phyloP scores from a whole-genome alignment of 2,888 invertebrate species.

The Euclidia mi region DNA sequence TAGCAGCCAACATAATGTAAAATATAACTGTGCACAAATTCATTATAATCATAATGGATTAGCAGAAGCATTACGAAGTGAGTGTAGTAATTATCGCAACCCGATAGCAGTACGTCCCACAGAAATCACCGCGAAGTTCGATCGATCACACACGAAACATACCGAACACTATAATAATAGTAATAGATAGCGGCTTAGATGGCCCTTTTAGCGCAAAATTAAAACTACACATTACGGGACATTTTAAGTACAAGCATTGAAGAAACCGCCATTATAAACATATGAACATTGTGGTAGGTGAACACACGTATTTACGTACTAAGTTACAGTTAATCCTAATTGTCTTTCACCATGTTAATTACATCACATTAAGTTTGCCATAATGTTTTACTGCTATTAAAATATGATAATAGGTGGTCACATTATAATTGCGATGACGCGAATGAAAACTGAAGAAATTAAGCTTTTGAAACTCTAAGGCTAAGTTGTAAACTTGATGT shows the following conservation, averaged over 20 bases:
- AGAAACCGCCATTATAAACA: constrained; percentile 18
- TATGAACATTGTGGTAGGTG: constrained; percentile 16
- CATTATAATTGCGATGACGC: constrained; percentile 26
- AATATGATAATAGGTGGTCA: constrained; percentile 16
- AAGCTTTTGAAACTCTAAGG: constrained; percentile 7
- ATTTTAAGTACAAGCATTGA: constrained; percentile 28
- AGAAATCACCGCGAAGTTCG: background rate
- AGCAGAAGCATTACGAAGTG: too few relatives aligned
- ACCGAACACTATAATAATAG: background rate
- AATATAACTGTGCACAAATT: too few relatives aligned
- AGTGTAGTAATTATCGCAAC: too few relatives aligned
- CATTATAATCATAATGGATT: too few relatives aligned
- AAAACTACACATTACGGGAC: constrained; percentile 14
- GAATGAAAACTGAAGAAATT: constrained; percentile 23
- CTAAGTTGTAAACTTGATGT: constrained; percentile 8
- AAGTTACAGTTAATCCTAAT: constrained; percentile 23
- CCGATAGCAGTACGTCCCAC: background rate
- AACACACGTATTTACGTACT: constrained; percentile 14
- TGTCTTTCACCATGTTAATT: constrained; percentile 19
- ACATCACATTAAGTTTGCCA: constrained; percentile 17
- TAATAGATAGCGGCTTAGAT: background rate
- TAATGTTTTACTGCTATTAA: constrained; percentile 41
- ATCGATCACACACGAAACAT: background rate
- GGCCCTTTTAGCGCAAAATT: constrained; percentile 4
- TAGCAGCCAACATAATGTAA: too few relatives aligned